Conservation (phyloP, 2,113 vertebrate species). For the Pao palembangensis region DNA sequence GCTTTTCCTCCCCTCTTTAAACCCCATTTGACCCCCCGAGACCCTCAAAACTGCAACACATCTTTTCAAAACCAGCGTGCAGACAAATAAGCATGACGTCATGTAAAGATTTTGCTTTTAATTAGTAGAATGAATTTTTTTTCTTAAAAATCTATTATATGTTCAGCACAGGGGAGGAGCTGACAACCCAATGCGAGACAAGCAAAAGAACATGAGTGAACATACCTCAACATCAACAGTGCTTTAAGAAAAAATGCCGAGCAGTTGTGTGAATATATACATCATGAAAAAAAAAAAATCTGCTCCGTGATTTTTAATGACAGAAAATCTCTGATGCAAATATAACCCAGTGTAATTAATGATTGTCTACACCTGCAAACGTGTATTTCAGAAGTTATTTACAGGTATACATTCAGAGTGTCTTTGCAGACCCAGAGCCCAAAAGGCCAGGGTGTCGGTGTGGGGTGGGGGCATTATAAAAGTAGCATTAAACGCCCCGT, state of each 20-base stretch:
- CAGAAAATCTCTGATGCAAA: constrained; percentile 38
- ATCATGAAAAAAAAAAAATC: constrained; percentile 17
- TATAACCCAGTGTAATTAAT: constrained; percentile 56
- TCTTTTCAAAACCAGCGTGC: constrained; percentile 8
- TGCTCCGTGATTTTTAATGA: constrained; percentile 23
- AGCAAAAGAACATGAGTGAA: constrained; percentile 56
- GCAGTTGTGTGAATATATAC: constrained; percentile 23
- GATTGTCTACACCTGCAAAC: constrained; percentile 58
- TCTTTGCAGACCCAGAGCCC: constrained; percentile 47
- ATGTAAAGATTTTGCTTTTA: constrained; percentile 60
- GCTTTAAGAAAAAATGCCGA: constrained; percentile 21
- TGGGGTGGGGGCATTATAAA: constrained; percentile 17
- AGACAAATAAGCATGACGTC: constrained; percentile 34
- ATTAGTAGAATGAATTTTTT: constrained; percentile 63
- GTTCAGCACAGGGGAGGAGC: constrained; percentile 57
- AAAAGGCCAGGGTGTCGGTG: constrained; percentile 26
- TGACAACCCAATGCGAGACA: constrained; percentile 50
- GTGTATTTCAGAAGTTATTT: constrained; percentile 9
- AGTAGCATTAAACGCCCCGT: constrained; percentile 44
- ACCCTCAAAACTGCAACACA: constrained; percentile 32
- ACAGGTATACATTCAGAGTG: constrained; percentile 61
- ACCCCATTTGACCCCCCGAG: constrained; percentile 42
- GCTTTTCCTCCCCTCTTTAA: constrained; percentile 49
- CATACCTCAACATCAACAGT: constrained; percentile 60
- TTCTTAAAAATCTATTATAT: constrained; percentile 67